Conservation (phyloP, 2,113 vertebrate genomes). For the Chloroceryle aenea region DNA sequence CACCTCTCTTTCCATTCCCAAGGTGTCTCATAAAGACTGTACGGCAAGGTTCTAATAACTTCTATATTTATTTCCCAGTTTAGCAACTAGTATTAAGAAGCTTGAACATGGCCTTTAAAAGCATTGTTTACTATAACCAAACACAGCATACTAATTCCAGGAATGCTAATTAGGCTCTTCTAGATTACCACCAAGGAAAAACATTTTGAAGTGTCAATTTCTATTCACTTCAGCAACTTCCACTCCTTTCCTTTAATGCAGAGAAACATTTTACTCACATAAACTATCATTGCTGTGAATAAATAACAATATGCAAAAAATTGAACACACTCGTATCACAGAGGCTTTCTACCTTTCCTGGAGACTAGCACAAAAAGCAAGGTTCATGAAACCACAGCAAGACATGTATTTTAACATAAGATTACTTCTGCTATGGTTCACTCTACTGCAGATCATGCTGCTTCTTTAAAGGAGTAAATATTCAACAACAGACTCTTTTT, state of each 20-base stretch:
- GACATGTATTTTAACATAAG: background rate
- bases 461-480: background rate
- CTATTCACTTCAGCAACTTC: background rate
- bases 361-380: background rate
- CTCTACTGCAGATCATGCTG: background rate
- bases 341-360: background rate
- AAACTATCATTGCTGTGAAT: background rate
- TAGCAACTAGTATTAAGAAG: background rate
- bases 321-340: background rate
- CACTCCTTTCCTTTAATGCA: background rate
- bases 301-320: background rate
- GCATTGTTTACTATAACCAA: background rate
- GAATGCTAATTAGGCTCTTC: background rate
- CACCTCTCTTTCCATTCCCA: background rate
- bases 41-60: background rate
- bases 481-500: background rate
- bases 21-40: background rate
- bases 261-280: background rate
- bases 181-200: background rate
- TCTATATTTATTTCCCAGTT: background rate
- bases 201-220: background rate
- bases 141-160: background rate
- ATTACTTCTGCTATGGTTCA: background rate
- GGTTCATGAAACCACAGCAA: background rate
- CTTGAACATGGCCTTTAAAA: background rate